phyloP scores from a whole-genome alignment of 2,113 vertebrate species.

The Myrmecophaga tridactyla region DNA sequence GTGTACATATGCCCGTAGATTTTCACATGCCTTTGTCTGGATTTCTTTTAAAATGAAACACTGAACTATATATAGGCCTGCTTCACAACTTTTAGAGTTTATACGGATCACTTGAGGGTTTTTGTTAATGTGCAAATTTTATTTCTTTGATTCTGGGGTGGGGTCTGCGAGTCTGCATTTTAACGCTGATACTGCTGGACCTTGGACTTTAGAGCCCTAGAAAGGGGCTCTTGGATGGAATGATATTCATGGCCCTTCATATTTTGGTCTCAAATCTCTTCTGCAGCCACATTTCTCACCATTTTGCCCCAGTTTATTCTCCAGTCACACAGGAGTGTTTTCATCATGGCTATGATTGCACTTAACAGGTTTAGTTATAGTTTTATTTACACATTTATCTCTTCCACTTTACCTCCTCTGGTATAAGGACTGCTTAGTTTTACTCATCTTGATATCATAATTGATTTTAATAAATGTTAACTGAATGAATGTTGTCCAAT shows the following conservation, averaged over 20 bases:
- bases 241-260: neutral
- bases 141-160: neutral
- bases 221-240: fast-evolving
- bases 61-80: neutral
- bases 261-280: neutral
- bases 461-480: neutral
- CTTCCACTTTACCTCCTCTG: neutral
- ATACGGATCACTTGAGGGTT: neutral
- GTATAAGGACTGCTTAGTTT: neutral
- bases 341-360: neutral
- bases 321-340: neutral
- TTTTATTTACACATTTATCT: neutral
- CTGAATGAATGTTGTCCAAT: neutral
- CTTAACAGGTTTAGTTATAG: neutral
- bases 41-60: neutral
- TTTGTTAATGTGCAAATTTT: neutral
- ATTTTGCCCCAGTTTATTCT: neutral
- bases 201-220: neutral
- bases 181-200: neutral
- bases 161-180: neutral
- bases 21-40: neutral
- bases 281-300: neutral
- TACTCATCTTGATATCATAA: neutral
- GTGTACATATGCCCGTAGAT: no score
- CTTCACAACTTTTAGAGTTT: neutral